Base-by-base conservation (phyloP, 2,888 invertebrate genomes). In the Brassicogethes aeneus region DNA sequence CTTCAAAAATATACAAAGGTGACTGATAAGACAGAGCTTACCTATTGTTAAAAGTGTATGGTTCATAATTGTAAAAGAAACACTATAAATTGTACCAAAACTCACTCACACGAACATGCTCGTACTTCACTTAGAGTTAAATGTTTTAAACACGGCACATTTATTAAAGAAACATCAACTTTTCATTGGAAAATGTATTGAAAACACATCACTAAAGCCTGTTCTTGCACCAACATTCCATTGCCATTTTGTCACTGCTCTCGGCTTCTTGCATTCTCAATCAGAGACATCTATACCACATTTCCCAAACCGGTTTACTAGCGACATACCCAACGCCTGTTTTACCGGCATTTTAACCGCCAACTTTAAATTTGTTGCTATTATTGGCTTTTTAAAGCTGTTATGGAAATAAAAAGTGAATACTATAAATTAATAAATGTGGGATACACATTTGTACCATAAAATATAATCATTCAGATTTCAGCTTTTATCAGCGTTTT, bases 181-280 rank as follows among this genome's bases (percentile, higher is more conserved):
- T 53, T 54, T 50, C 44, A 45, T 46, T 47, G 51, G 50, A 45
- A 53, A 61, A 59, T 56, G 47, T 56, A 53, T 52, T 53, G 60
- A 64, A 64, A 64, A 64, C 59, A 63, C 60, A 64, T 60, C 58
- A 63, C 56, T 59, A 64, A 64, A 56, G 62, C 60, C 54, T 59
- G 53, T 57, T 58, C 57, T 58, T 59, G 49, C 58, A 57, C 57
- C 64, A 60, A 65, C 67, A 68, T 66, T 66, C 66, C 66, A 64
- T 66, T 68, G 69, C 69, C 69, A 69, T 69, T 66, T 69, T 69
- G 68, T 69, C 66, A 67, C 65, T 65, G 54, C 52, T 23, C 23
- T 53, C 56, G 56, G 59, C 60, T 56, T 55, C 56, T 48, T 51
- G 47, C 41, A 39, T 37, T 41, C 53, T 48, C 48, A 34, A 30